Evolutionary conservation across 2,888 invertebrate genomes (phyloP).

Genomic region (Volucella inanis): DNA sequence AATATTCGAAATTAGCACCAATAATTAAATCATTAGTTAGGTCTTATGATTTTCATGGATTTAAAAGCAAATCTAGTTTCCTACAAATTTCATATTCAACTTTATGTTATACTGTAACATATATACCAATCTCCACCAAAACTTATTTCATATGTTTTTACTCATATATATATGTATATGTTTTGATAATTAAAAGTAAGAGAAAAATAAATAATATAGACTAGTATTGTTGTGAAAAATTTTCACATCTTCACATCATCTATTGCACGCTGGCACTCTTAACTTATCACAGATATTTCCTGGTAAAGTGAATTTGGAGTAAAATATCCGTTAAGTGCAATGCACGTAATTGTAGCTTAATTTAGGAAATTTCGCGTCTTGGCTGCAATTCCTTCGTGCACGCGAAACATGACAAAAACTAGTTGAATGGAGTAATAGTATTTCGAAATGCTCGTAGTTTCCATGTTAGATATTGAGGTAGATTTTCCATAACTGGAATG

Average conservation of each 20-base stretch:
- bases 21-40: background rate
- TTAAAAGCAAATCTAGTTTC: too few species aligned
- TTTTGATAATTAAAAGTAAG: background rate
- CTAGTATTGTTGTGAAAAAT: background rate
- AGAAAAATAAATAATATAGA: background rate
- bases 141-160: too few species aligned
- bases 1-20: conserved; percentile 21
- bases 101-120: too few species aligned
- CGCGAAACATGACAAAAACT: conserved; percentile 14
- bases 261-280: background rate
- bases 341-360: background rate
- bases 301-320: conserved; percentile 3
- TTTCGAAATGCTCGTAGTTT: conserved; percentile 18
- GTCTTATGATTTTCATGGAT: too few species aligned
- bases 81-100: too few species aligned
- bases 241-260: conserved; percentile 12
- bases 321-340: background rate
- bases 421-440: conserved; percentile 5
- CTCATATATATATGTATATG: background rate
- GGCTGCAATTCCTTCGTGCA: conserved; percentile 13
- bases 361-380: conserved; percentile 8
- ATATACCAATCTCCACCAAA: too few species aligned
- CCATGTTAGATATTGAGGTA: conserved; percentile 10
- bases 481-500: background rate
- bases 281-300: conserved; percentile 27